A percentile compares a stretch with the other conserved stretches of the same genome.
Conservation (phyloP, 1,140 invertebrate species). For the Helicorthomorpha holstii region DNA sequence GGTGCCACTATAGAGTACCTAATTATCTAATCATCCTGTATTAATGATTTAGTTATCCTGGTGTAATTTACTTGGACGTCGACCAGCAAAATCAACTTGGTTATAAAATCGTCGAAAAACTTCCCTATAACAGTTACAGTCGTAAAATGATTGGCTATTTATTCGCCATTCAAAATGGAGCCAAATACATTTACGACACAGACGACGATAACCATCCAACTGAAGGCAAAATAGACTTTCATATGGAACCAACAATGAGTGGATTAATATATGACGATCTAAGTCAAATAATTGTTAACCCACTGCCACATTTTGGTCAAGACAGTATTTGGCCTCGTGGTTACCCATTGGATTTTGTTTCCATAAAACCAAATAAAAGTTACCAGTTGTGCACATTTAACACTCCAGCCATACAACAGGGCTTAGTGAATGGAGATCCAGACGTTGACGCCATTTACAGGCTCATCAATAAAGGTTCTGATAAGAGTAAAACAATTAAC, state of each 20-base stretch:
- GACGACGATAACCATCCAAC: slow-evolving; percentile 20
- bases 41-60: neutral
- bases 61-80: neutral
- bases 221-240: neutral
- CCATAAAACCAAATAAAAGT: too few relatives aligned
- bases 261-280: slow-evolving; percentile 4
- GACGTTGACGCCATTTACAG: slow-evolving; percentile 24
- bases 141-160: slow-evolving; percentile 16
- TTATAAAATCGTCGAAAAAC: slow-evolving; percentile 6
- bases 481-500: slow-evolving; percentile 10
- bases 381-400: neutral
- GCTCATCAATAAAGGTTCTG: slow-evolving; percentile 15
- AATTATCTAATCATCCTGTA: too few relatives aligned
- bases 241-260: neutral
- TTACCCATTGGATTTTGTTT: slow-evolving; percentile 16
- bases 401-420: slow-evolving; percentile 19
- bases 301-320: slow-evolving; percentile 22
- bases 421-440: slow-evolving; percentile 12
- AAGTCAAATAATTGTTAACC: slow-evolving; percentile 14
- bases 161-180: slow-evolving; percentile 17
- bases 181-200: slow-evolving; percentile 22
- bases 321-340: slow-evolving; percentile 20
- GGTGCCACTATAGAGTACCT: too few relatives aligned
- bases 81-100: neutral
- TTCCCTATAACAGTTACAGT: slow-evolving; percentile 13